Evolutionary conservation across 2,888 invertebrate species (phyloP), one percentile per base, ranked within the genome.

Genomic region (Hyposoter didymator): DNA sequence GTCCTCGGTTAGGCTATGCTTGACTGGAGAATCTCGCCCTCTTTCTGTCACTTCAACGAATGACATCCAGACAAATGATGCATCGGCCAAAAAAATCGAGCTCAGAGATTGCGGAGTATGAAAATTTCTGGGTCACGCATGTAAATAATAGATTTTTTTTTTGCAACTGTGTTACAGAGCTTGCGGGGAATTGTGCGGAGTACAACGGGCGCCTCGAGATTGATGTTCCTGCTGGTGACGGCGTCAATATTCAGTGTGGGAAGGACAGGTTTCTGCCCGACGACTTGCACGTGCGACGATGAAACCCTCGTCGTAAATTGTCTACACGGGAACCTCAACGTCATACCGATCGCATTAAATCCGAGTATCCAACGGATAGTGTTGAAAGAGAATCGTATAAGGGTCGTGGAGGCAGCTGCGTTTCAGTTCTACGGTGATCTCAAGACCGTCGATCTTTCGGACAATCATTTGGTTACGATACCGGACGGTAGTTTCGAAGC

Each of bases 271-370:
- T 96, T 97, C 94, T 98, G 98, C 92, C 98, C 98, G n/a, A 95
- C 94, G 86, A 97, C 97, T 89, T 98, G 98, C 94, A 96, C 95
- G 93, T 98, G 98, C 95, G 97, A 98, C 94, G 98, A 98, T 92
- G 98, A 98, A 88, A 98, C 97, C 12, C 96, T 97, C 88, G 97
- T 97, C 82, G 98, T 98, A 72, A 96, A 96, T 89, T 98, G 98
- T 94, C 96, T 97, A 90, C 97, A 96, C 92, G 97, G 97, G 92
- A 97, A 97, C 89, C 95, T 98, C 85, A 98, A 98, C 94, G 97
- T 98, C 78, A 96, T 98, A 86, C 98, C 98, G 85, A 98, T 98
- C 91, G 97, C 98, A 2, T 95, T 98, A 87, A 98, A 98, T 94
- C 99, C 99, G 59, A 97, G 97, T 90, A 97, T 98, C 87, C 97